Evolutionary conservation across 2,113 vertebrate genomes (phyloP), one percentile per base, ranked within the genome.

Genomic region (Sorex fumeus): DNA sequence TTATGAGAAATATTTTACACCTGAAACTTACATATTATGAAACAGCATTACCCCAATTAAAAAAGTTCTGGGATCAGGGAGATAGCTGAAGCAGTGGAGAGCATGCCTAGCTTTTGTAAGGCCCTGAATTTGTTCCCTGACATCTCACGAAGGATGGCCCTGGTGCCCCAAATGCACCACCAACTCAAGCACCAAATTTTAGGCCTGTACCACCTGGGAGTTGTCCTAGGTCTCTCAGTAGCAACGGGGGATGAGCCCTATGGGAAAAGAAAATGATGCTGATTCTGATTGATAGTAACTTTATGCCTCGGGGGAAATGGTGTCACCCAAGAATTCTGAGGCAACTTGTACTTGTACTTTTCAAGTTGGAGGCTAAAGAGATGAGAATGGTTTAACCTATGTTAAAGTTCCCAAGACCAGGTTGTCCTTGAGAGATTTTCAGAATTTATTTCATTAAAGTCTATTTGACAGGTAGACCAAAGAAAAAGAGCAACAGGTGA

Each of bases 381-480:
- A 57, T 23, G 34, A 32, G 30, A 36, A 19, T 57, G 53, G 53
- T 57, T 57, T 57, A 57, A 57, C 53, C 12, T 11, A 57, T 18
- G 53, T 57, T 12, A 66, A 32, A 84, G 53, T 34, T 79, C 32
- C 27, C 53, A 86, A 66, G 10, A 71, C 53, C 72, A 53, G 18
- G 25, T 86, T 87, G 28, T 53, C 53, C 19, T 80, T 50, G 53
- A 43, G 67, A 93, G 57, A n/a, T 57, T 89, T 57, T 74, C 81
- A 90, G 81, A 79, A 32, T 25, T 45, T 70, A 84, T 81, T 84
- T 90, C 87, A 92, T 16, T 67, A 88, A 34, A 30, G n/a, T 53
- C n/a, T n/a, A 57, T 66, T 88, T 86, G 53, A 82, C 34, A 88
- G 70, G 43, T 53, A 89, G 40, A n/a, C 28, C 11, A 34, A 45